Evolutionary conservation across 2,797 vertebrate species (phyloP).

Genomic region (Danio albolineatus): DNA sequence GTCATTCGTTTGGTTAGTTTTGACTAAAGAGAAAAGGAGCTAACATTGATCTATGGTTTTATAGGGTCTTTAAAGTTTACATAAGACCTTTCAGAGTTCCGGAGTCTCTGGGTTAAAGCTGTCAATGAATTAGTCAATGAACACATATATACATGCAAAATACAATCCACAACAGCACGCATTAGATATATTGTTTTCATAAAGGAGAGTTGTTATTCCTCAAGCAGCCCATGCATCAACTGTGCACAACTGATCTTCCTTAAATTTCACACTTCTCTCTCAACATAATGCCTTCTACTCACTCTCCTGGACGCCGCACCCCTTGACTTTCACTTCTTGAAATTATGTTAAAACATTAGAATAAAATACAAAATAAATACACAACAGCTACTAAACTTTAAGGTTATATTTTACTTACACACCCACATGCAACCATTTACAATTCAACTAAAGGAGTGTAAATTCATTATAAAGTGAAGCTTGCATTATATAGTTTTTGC

Average conservation of each 20-base stretch:
- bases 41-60: neutral
- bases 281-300: constrained; percentile 42
- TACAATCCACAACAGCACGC: neutral
- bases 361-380: neutral
- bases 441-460: no score
- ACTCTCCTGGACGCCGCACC: constrained; percentile 50
- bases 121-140: neutral
- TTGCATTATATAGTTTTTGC: no score
- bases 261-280: constrained; percentile 15
- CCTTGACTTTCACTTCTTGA: constrained; percentile 64
- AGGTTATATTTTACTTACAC: neutral
- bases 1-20: neutral
- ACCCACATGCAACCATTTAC: neutral
- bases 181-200: neutral
- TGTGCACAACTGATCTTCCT: neutral
- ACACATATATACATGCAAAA: neutral
- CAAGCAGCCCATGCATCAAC: neutral
- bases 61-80: neutral
- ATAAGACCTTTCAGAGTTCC: neutral
- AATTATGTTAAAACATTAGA: neutral
- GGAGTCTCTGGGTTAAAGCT: neutral
- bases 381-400: constrained; percentile 6
- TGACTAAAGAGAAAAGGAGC: neutral
- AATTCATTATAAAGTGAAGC: no score
- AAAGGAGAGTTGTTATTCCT: neutral